These are phyloP conservation scores for Pycnonotus jocosus DNA, from an alignment of 2,113 vertebrate genomes.

Conservation along the genomic window DNA sequence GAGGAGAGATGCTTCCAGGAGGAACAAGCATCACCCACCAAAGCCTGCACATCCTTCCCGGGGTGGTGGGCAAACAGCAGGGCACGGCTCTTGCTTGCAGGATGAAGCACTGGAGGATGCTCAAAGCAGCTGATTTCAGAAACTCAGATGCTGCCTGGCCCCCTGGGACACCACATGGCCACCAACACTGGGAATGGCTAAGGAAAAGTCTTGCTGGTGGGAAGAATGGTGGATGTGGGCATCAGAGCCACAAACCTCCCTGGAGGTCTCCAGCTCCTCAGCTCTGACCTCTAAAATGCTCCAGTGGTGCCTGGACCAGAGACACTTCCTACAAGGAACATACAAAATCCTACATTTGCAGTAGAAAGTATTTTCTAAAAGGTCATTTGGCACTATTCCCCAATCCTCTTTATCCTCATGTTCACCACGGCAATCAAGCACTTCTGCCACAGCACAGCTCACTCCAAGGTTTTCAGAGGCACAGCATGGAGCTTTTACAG, in stretches of 20 bases:
- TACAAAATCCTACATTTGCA: not conserved
- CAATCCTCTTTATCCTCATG: fast-evolving
- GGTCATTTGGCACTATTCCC: not conserved
- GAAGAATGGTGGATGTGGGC: not conserved
- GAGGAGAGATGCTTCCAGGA: slow-evolving; percentile 30
- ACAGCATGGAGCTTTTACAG: not conserved
- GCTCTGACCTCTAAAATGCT: not conserved
- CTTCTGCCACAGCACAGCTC: not conserved
- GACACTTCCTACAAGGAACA: not conserved
- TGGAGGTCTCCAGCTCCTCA: not conserved
- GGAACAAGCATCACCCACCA: not conserved
- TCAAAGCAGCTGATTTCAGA: not conserved
- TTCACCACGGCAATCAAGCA: not conserved
- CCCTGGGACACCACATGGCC: not conserved
- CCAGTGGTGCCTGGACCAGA: not conserved
- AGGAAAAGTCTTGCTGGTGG: not conserved
- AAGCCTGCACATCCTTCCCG: not conserved
- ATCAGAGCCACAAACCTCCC: not conserved
- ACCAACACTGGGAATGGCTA: not conserved
- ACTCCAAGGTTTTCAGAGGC: not conserved
- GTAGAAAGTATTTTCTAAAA: not conserved
- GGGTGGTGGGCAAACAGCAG: not conserved
- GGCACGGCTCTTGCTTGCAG: not conserved
- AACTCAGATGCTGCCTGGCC: not conserved
- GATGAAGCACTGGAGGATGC: not conserved